These are phyloP conservation scores for Lethocerus indicus DNA, from an alignment of 1,140 invertebrate genomes.

Conservation along the genomic window DNA sequence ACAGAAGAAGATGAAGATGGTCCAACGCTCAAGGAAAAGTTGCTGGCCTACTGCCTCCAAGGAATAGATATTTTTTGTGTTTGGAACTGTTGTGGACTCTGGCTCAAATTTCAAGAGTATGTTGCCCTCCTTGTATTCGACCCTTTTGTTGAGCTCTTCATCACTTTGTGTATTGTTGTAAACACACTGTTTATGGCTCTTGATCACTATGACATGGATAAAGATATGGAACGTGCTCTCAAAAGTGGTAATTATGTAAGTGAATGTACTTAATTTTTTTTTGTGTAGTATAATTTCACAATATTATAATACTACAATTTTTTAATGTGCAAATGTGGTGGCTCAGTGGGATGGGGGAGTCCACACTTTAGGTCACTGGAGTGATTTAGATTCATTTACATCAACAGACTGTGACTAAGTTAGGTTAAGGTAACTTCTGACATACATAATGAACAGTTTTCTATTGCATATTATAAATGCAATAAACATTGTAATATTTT, in stretches of 20 bases:
- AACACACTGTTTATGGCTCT: conserved; percentile 97
- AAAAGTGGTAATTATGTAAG: conserved; percentile 90
- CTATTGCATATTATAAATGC: too few relatives aligned
- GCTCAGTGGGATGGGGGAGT: too few relatives aligned
- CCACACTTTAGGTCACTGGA: too few relatives aligned
- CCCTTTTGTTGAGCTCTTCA: conserved; percentile 95
- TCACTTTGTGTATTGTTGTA: conserved; percentile 93
- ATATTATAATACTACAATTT: not conserved
- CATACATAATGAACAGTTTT: too few relatives aligned
- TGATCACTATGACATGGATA: conserved; percentile 89
- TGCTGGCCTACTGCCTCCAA: conserved; percentile 52
- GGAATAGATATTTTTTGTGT: conserved; percentile 87
- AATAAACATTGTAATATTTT: too few relatives aligned
- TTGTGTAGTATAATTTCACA: conserved; percentile 5
- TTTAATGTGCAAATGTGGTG: not conserved
- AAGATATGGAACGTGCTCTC: conserved; percentile 64
- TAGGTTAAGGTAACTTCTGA: not conserved
- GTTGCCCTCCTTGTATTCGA: conserved; percentile 88
- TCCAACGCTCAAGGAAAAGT: conserved; percentile 71
- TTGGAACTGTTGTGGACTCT: conserved; percentile 89
- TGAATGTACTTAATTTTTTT: conserved; percentile 18
- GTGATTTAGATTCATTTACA: not conserved
- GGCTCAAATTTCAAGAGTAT: conserved; percentile 79
- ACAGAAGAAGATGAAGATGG: conserved; percentile 82
- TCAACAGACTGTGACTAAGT: not conserved